These are phyloP conservation scores for Ips typographus DNA, from an alignment of 1,140 invertebrate species.

Conservation along the genomic window DNA sequence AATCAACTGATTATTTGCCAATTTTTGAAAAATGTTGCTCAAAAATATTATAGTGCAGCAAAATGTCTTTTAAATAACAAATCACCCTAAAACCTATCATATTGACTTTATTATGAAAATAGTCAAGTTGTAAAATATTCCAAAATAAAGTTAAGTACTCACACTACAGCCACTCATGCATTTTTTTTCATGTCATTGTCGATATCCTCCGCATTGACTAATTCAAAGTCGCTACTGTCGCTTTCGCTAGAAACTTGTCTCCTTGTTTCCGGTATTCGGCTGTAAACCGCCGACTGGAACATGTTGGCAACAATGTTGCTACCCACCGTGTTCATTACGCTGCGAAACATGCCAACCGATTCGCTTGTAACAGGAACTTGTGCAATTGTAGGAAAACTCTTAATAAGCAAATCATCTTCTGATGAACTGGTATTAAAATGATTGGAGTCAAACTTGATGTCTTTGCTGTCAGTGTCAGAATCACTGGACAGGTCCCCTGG, in stretches of 20 bases:
- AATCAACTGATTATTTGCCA: too few species aligned
- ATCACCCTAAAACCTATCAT: too few species aligned
- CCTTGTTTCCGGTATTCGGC: conserved; percentile 9
- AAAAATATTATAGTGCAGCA: too few species aligned
- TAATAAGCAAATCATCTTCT: conserved; percentile 38
- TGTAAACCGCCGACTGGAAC: conserved; percentile 12
- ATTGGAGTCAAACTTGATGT: conserved; percentile 42
- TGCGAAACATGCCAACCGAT: conserved; percentile 8
- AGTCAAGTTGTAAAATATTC: too few species aligned
- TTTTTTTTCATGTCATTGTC: conserved; percentile 4
- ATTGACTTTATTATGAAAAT: too few species aligned
- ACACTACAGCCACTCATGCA: too few species aligned
- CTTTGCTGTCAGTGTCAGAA: conserved; percentile 44
- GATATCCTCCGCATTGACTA: conserved; percentile 41
- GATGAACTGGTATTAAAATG: conserved; percentile 46
- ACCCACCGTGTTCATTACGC: conserved; percentile 10
- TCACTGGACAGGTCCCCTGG: conserved; percentile 43
- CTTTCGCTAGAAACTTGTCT: conserved; percentile 16
- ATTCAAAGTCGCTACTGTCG: conserved; percentile 47
- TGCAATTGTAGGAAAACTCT: conserved; percentile 30
- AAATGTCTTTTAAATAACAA: too few species aligned
- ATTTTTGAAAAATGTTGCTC: too few species aligned
- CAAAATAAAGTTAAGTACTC: too few species aligned
- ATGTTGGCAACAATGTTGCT: conserved; percentile 37
- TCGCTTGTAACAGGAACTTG: conserved; percentile 6